Evolutionary conservation across 1,140 invertebrate species (phyloP).

Genomic region (Drosophila lowei): DNA sequence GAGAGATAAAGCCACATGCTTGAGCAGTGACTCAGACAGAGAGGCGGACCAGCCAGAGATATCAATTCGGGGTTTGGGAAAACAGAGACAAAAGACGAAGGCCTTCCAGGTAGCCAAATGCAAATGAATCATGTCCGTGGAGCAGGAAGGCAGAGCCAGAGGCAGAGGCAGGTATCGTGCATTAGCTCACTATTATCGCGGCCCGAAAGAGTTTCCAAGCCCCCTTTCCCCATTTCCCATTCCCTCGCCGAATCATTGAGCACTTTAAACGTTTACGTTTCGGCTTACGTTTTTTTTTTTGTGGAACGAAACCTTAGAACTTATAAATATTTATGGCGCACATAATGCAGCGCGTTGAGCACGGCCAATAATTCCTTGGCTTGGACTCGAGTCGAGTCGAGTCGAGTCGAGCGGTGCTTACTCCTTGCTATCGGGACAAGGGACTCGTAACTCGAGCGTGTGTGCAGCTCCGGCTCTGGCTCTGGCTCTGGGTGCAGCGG

Average conservation of each 20-base stretch:
- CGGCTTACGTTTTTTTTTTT: constrained; percentile 47
- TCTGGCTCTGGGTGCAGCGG: constrained; percentile 59
- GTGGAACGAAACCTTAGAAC: constrained; percentile 57
- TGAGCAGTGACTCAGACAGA: neutral
- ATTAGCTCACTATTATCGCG: constrained; percentile 67
- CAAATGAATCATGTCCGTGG: constrained; percentile 38
- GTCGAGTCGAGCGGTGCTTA: constrained; percentile 20
- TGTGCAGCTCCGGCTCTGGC: constrained; percentile 24
- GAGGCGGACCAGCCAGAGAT: constrained; percentile 1
- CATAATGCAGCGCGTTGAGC: constrained; percentile 75
- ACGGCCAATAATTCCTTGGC: constrained; percentile 68
- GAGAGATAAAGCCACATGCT: constrained; percentile 6
- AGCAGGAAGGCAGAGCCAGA: no score
- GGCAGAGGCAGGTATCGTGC: constrained; percentile 37
- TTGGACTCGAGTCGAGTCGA: constrained; percentile 35
- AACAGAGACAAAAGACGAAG: constrained; percentile 6
- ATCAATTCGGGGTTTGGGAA: constrained; percentile 30
- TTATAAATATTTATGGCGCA: constrained; percentile 78
- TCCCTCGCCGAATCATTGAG: constrained; percentile 30
- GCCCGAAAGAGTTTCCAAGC: constrained; percentile 20
- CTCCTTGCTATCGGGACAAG: constrained; percentile 30
- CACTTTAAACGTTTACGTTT: constrained; percentile 57
- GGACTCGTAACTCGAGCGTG: constrained; percentile 21
- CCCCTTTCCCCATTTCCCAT: neutral
- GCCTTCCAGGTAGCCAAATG: constrained; percentile 3